Evolutionary conservation across 2,888 invertebrate genomes (phyloP).

Genomic region (Dolomedes plantarius): DNA sequence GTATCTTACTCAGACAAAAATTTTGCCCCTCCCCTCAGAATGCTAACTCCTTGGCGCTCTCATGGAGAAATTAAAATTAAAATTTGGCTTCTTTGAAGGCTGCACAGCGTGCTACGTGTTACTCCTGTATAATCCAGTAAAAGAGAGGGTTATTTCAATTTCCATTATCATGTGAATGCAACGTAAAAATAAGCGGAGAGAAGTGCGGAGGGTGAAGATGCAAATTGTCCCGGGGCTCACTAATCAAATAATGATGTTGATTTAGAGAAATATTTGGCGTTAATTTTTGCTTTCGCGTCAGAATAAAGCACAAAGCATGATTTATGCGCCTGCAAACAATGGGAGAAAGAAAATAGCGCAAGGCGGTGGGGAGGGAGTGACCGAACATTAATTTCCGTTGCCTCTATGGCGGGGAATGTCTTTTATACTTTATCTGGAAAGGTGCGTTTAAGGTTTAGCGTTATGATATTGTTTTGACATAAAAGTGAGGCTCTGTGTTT

Average conservation of each 20-base stretch:
- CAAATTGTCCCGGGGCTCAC: slow-evolving; percentile 44
- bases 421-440: slow-evolving; percentile 4
- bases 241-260: slow-evolving; percentile 67
- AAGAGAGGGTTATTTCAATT: slow-evolving; percentile 35
- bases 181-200: slow-evolving; percentile 20
- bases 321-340: slow-evolving; percentile 49
- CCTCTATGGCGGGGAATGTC: not conserved
- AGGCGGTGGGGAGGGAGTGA: not conserved
- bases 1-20: too few species aligned
- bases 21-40: too few species aligned
- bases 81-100: too few species aligned
- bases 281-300: slow-evolving; percentile 45
- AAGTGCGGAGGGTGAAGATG: slow-evolving; percentile 18
- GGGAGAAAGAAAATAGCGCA: not conserved
- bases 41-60: too few species aligned
- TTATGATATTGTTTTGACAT: not conserved
- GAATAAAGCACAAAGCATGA: slow-evolving; percentile 26
- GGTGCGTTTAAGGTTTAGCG: not conserved
- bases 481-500: not conserved
- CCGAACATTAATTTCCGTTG: slow-evolving; percentile 12
- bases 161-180: slow-evolving; percentile 29
- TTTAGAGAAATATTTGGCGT: slow-evolving; percentile 64
- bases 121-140: too few species aligned
- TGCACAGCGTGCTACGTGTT: too few species aligned
- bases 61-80: too few species aligned